phyloP scores from a whole-genome alignment of 1,140 invertebrate genomes.

The Ceratosolen solmsi region DNA sequence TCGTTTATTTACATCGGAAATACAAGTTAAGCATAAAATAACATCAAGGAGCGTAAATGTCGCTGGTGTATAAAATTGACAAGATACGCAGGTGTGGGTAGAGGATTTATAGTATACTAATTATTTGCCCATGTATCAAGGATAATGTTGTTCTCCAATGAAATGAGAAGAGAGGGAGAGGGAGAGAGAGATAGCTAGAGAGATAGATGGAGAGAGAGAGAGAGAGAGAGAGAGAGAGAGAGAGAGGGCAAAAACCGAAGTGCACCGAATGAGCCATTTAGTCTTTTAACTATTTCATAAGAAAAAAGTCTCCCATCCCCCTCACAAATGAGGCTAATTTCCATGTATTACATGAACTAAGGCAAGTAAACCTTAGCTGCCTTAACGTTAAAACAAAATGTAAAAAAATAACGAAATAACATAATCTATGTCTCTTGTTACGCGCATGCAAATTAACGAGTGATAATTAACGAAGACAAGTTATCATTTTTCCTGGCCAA shows the following conservation, averaged over 20 bases:
- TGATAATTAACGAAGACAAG: not conserved
- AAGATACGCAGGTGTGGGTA: not conserved
- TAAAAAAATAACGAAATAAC: not conserved
- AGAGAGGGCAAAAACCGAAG: not conserved
- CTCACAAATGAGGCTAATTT: not conserved
- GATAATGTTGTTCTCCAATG: not conserved
- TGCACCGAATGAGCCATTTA: not conserved
- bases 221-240: not conserved
- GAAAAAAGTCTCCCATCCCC: too few species aligned
- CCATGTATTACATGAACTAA: not conserved
- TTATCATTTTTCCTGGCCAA: not conserved
- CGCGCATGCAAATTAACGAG: not conserved
- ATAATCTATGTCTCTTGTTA: not conserved
- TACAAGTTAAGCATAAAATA: not conserved
- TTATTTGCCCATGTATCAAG: not conserved
- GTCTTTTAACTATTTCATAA: not conserved
- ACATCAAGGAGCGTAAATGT: not conserved
- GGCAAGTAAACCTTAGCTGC: too few species aligned
- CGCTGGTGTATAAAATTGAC: not conserved
- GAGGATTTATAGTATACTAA: conserved; percentile 3
- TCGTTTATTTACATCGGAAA: not conserved
- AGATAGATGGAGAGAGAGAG: too few species aligned
- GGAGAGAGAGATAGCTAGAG: not conserved
- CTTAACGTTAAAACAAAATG: too few species aligned
- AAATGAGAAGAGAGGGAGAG: not conserved